Evolutionary conservation across 1,140 invertebrate species (phyloP).

Genomic region (Oscheius sp.): DNA sequence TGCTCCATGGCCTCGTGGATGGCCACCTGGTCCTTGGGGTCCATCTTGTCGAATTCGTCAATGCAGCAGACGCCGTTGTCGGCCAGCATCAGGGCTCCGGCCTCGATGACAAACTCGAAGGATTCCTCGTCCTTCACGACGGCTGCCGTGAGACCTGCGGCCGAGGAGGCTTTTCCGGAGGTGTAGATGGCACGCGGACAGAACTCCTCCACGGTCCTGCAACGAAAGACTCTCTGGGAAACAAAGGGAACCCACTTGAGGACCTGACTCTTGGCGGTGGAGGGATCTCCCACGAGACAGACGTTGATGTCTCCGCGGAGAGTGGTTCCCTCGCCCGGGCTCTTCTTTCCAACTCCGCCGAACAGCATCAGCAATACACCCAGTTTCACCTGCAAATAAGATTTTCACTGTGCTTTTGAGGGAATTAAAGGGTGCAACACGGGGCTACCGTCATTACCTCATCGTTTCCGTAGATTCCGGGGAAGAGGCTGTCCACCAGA

Average conservation of each 20-base stretch:
- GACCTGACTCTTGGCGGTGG: conserved; percentile 95
- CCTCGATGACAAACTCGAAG: conserved; percentile 97
- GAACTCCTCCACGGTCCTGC: conserved; percentile 80
- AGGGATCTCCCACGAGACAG: conserved; percentile 96
- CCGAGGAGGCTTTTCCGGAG: conserved; percentile 93
- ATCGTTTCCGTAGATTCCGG: conserved; percentile 94
- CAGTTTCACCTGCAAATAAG: conserved; percentile 71
- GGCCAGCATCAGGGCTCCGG: conserved; percentile 95
- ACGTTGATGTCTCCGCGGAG: conserved; percentile 95
- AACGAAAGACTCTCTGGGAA: conserved; percentile 17
- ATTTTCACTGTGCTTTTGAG: neutral
- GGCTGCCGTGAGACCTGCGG: conserved; percentile 94
- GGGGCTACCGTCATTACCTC: conserved; percentile 67
- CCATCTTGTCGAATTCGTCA: conserved; percentile 99
- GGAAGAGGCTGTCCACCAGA: conserved; percentile 86
- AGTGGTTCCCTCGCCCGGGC: conserved; percentile 78
- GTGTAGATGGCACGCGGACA: conserved; percentile 93
- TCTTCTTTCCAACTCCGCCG: conserved; percentile 87
- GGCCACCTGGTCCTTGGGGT: conserved; percentile 90
- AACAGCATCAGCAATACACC: conserved; percentile 93
- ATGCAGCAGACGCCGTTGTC: conserved; percentile 98
- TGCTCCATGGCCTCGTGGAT: conserved; percentile 99
- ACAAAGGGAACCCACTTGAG: conserved; percentile 74
- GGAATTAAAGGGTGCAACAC: neutral
- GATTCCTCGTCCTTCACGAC: conserved; percentile 96